Conservation (phyloP, 2,797 vertebrate species). For the Malacoraja senta region DNA sequence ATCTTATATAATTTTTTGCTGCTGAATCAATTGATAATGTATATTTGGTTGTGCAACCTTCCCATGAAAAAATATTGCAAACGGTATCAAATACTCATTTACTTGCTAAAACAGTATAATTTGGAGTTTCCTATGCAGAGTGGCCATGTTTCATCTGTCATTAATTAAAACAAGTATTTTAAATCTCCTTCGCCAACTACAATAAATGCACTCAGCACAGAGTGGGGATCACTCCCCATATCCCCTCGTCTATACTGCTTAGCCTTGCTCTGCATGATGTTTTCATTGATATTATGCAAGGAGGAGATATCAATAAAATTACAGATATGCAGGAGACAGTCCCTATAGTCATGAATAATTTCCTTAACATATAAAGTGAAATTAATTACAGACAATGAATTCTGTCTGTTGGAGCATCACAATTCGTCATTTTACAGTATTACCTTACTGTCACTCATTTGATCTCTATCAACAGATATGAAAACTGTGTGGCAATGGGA, state of each 20-base stretch:
- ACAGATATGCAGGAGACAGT: not conserved
- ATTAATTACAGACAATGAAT: constrained; percentile 32
- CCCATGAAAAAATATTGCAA: too few species aligned
- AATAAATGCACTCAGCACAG: not conserved
- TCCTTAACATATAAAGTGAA: constrained; percentile 6
- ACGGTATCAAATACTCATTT: too few species aligned
- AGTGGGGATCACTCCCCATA: not conserved
- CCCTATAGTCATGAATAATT: constrained; percentile 30
- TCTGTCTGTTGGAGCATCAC: constrained; percentile 22
- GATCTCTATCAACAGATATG: constrained; percentile 20
- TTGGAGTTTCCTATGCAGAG: too few species aligned
- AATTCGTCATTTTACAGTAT: not conserved
- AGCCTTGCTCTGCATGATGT: not conserved
- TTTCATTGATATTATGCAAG: not conserved
- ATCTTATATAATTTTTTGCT: too few species aligned
- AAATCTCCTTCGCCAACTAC: too few species aligned
- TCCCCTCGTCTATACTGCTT: not conserved
- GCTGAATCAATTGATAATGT: too few species aligned
- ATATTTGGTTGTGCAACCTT: too few species aligned
- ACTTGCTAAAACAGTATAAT: too few species aligned
- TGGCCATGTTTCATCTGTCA: too few species aligned
- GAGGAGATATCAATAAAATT: not conserved
- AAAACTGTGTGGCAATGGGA: not conserved
- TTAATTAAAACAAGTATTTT: too few species aligned
- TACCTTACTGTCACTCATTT: not conserved